Conservation (phyloP, 1,140 invertebrate genomes). For the Temnothorax longispinosus region DNA sequence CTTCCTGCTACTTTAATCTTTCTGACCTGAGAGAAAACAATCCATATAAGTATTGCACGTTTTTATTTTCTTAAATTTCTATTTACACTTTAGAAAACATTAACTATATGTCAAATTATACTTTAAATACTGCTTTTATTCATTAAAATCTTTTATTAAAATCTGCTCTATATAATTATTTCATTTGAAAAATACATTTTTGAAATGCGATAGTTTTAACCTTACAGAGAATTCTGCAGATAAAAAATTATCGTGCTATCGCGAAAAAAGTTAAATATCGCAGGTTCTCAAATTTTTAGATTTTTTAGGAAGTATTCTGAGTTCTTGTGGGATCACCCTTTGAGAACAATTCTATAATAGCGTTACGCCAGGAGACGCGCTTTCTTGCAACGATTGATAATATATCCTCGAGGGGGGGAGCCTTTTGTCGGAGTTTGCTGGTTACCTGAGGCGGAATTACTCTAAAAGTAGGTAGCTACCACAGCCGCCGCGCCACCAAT, state of each 20-base stretch:
- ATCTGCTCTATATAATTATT: no score
- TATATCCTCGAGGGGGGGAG: slow-evolving; percentile 61
- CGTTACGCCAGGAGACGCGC: slow-evolving; percentile 47
- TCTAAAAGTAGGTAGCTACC: slow-evolving; percentile 77
- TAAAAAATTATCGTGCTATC: background rate
- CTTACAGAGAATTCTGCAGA: background rate
- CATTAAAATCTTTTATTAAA: background rate
- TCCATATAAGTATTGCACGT: background rate
- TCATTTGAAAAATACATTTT: background rate
- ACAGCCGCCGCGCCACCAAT: slow-evolving; percentile 68
- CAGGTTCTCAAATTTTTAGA: background rate
- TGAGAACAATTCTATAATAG: slow-evolving; percentile 20
- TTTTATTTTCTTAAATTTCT: background rate
- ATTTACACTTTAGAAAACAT: background rate
- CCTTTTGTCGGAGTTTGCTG: slow-evolving; percentile 56
- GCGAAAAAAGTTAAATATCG: background rate
- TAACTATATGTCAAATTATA: background rate
- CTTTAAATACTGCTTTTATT: background rate
- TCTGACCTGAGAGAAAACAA: background rate
- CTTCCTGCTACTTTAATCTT: background rate
- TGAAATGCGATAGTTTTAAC: background rate
- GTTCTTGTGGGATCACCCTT: background rate
- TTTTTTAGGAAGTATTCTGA: background rate
- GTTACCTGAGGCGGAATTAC: slow-evolving; percentile 76
- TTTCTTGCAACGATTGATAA: slow-evolving; percentile 70